A percentile compares a stretch with the other conserved stretches of the same genome.
These are phyloP conservation scores for Chrysolina haemoptera DNA, from an alignment of 2,888 invertebrate genomes.

Conservation along the genomic window DNA sequence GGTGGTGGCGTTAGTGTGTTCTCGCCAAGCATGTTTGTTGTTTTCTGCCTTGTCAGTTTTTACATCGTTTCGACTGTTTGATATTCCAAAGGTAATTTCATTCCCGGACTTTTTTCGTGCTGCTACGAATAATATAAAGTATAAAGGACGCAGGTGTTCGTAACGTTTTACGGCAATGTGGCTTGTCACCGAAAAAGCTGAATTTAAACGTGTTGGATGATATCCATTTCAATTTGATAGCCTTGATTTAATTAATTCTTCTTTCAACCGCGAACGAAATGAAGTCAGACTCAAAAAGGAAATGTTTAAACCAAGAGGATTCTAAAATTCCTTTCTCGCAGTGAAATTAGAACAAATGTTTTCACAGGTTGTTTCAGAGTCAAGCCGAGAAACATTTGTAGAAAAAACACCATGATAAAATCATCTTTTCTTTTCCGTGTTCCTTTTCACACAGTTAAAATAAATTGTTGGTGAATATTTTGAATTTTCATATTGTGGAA, in stretches of 20 bases:
- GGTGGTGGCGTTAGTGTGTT: not conserved
- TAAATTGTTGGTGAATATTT: too few relatives aligned
- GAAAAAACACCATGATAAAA: too few relatives aligned
- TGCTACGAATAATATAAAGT: conserved; percentile 1
- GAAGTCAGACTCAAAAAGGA: not conserved
- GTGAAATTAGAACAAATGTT: too few relatives aligned
- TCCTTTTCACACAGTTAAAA: too few relatives aligned
- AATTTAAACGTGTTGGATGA: conserved; percentile 7
- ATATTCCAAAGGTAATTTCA: conserved; percentile 6
- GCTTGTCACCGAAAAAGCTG: conserved; percentile 6
- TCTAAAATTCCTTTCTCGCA: not conserved
- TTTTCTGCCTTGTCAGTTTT: not conserved
- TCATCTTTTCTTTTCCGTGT: too few relatives aligned
- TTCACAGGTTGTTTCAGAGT: too few relatives aligned
- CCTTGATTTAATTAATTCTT: not conserved
- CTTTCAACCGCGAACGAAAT: not conserved
- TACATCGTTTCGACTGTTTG: not conserved
- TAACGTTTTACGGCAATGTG: conserved; percentile 12
- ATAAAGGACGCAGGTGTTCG: conserved; percentile 18
- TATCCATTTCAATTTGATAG: conserved; percentile 11
- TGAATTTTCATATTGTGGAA: too few relatives aligned
- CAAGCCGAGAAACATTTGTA: too few relatives aligned
- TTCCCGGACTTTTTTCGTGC: conserved; percentile 13
- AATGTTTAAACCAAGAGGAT: not conserved
- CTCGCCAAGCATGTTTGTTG: not conserved